These are phyloP conservation scores for Macrosiphum euphorbiae DNA, from an alignment of 2,888 invertebrate species.

Conservation along the genomic window DNA sequence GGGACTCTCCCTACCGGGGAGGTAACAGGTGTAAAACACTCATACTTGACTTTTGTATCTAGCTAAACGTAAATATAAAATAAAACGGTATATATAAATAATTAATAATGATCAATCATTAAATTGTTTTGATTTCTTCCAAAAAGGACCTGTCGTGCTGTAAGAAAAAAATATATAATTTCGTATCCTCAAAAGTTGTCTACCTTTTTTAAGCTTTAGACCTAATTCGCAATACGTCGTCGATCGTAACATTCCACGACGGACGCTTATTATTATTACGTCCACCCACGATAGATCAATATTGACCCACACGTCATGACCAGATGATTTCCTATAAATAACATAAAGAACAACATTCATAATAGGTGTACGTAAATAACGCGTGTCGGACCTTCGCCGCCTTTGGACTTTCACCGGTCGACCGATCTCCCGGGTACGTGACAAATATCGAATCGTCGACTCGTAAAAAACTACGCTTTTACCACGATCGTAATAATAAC, in stretches of 20 bases:
- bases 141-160: neutral
- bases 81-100: neutral
- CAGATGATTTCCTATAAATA: conserved; percentile 13
- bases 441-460: neutral
- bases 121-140: neutral
- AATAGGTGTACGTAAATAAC: neutral
- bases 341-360: neutral
- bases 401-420: neutral
- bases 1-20: neutral
- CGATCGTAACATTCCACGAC: neutral
- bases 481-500: neutral
- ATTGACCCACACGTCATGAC: neutral
- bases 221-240: neutral
- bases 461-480: neutral
- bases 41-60: neutral
- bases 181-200: neutral
- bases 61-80: neutral
- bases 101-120: neutral
- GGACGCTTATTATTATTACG: neutral
- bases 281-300: neutral
- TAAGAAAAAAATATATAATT: neutral
- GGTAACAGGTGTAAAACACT: neutral
- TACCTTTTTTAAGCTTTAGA: neutral
- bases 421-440: neutral
- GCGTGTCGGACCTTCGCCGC: neutral